These are phyloP conservation scores for Coracias cyanogaster DNA, from an alignment of 2,797 vertebrate species.

Conservation along the genomic window DNA sequence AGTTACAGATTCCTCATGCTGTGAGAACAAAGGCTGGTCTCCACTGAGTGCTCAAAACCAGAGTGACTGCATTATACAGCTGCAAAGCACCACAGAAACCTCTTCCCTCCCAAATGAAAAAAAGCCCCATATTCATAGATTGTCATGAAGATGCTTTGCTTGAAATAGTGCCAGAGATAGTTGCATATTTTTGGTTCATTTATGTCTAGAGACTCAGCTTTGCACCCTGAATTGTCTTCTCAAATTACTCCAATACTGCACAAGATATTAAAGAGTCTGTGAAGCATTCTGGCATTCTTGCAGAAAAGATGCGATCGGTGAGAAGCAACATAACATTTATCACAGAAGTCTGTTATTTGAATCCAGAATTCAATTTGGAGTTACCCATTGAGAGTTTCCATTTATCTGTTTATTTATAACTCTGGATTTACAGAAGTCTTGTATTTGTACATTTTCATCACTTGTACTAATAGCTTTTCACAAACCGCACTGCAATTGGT, in stretches of 20 bases:
- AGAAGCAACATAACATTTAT: background rate
- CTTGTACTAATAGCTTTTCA: background rate
- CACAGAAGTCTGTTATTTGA: background rate
- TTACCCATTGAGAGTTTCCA: background rate
- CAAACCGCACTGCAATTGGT: background rate
- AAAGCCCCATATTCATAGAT: background rate
- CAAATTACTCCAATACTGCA: background rate
- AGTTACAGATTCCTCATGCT: background rate
- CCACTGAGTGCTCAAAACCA: rapidly evolving
- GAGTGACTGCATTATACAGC: background rate
- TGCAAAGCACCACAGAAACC: background rate
- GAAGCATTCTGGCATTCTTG: background rate
- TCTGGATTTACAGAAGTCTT: background rate
- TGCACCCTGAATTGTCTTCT: background rate
- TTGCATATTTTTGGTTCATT: background rate
- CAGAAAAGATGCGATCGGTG: background rate
- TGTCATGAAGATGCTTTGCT: background rate
- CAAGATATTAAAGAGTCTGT: background rate
- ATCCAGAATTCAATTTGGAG: background rate
- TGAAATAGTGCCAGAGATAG: background rate
- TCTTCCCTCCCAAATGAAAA: background rate
- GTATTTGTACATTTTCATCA: background rate
- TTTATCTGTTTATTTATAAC: slow-evolving; percentile 6
- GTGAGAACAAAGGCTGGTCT: background rate
- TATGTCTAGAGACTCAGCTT: background rate